These are phyloP conservation scores for Ianthella basta DNA, from an alignment of 37 sponge, comb jelly and placozoan genomes.

Conservation along the genomic window DNA sequence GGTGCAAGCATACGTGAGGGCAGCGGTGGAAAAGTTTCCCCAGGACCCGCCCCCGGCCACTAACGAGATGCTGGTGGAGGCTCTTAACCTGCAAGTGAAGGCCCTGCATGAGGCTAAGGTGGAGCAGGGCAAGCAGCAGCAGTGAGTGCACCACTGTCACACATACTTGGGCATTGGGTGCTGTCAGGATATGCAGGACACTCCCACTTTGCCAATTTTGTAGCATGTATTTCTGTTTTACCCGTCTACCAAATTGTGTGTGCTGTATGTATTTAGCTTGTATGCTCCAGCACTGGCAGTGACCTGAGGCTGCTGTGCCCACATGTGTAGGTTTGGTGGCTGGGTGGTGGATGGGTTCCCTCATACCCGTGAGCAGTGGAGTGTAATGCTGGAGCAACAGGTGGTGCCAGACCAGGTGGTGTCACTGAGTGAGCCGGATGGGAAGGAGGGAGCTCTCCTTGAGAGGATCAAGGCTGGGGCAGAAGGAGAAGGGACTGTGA, in stretches of 20 bases:
- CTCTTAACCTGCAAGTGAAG: conserved; percentile 29
- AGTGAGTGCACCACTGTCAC: not conserved
- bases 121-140: conserved; percentile 42
- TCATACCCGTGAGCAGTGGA: conserved; percentile 89
- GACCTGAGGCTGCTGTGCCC: conserved; percentile 14
- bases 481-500: too few species aligned
- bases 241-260: too few species aligned
- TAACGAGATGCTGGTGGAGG: conserved; percentile 78
- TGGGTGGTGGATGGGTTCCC: conserved; percentile 99
- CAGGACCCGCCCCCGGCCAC: conserved; percentile 28
- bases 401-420: conserved; percentile 91
- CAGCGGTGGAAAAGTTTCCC: conserved; percentile 49
- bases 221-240: too few species aligned
- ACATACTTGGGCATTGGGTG: too few species aligned
- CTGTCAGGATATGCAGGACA: too few species aligned
- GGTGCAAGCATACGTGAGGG: conserved; percentile 63
- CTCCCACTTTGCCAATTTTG: too few species aligned
- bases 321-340: conserved; percentile 73
- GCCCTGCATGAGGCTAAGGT: conserved; percentile 60
- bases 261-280: too few species aligned
- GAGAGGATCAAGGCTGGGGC: conserved; percentile 6
- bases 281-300: too few species aligned
- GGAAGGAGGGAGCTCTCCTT: conserved; percentile 41
- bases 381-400: conserved; percentile 77
- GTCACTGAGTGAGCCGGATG: conserved; percentile 61